Conservation (phyloP, 1,140 invertebrate genomes). For the Spodoptera litura region DNA sequence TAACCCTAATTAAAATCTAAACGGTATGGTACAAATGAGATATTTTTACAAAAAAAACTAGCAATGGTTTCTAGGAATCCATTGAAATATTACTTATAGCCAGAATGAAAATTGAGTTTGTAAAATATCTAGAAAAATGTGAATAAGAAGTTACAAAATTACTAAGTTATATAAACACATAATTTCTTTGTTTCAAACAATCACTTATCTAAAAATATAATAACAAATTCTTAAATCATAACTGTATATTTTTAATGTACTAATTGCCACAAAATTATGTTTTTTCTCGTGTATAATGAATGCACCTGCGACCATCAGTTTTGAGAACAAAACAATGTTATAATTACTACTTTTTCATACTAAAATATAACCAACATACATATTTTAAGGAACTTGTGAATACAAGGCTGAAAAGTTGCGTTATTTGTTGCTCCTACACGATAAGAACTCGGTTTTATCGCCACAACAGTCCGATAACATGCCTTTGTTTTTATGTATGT, state of each 20-base stretch:
- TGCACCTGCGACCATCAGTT: background rate
- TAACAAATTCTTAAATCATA: background rate
- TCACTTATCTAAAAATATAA: background rate
- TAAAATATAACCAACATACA: background rate
- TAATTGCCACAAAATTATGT: background rate
- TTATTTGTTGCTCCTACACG: background rate
- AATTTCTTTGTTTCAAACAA: too few species aligned
- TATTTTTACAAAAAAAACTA: constrained; percentile 6
- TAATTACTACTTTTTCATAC: too few species aligned
- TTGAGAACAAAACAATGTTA: too few species aligned
- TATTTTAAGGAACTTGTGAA: background rate
- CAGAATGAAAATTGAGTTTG: too few species aligned
- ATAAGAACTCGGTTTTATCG: background rate
- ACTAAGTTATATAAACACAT: too few species aligned
- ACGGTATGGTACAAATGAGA: constrained; percentile 9
- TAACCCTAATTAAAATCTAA: constrained; percentile 1
- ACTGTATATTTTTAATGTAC: too few species aligned
- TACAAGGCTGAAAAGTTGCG: too few species aligned
- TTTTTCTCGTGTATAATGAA: background rate
- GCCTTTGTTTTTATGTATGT: too few species aligned
- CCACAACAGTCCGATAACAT: too few species aligned
- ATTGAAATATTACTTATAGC: background rate
- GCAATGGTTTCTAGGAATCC: background rate
- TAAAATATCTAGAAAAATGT: too few species aligned
- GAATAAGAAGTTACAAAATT: too few species aligned